A percentile compares a stretch with the other conserved stretches of the same genome.
These are phyloP conservation scores for Zophobas atratus DNA, from an alignment of 1,140 invertebrate genomes.

Conservation along the genomic window DNA sequence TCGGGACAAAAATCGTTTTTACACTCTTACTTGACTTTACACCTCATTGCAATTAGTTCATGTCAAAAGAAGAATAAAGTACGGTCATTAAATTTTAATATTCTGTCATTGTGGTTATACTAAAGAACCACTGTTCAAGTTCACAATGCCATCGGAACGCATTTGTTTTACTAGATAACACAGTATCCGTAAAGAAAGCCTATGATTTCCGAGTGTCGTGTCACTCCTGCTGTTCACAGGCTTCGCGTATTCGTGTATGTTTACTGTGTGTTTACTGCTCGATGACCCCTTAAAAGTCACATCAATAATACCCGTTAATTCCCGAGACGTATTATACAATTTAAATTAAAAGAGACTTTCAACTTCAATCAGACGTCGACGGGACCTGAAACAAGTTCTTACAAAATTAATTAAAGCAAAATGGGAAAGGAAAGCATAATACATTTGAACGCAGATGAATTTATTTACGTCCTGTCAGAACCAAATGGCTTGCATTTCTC, in stretches of 20 bases:
- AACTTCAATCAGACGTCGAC: neutral
- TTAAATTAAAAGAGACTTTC: constrained; percentile 4
- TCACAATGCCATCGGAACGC: constrained; percentile 5
- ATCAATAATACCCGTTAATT: constrained; percentile 19
- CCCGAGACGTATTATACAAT: neutral
- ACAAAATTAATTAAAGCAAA: constrained; percentile 32
- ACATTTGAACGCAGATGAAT: constrained; percentile 3
- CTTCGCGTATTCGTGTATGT: constrained; percentile 42
- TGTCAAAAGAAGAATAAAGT: no score
- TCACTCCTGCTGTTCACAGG: constrained; percentile 32
- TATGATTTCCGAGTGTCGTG: constrained; percentile 36
- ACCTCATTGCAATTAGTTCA: no score
- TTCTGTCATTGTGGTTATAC: no score
- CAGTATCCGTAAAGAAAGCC: constrained; percentile 38
- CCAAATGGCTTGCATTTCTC: constrained; percentile 35
- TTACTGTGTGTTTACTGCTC: constrained; percentile 30
- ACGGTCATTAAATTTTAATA: no score
- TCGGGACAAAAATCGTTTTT: no score
- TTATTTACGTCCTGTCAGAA: constrained; percentile 34
- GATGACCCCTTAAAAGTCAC: constrained; percentile 30
- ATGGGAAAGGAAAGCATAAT: constrained; percentile 14
- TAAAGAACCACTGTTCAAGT: no score
- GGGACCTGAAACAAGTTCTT: constrained; percentile 26
- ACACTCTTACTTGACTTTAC: no score
- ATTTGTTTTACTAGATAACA: constrained; percentile 12